Percentiles rank a stretch among this genome's conserved stretches.
phyloP scores from a whole-genome alignment of 2,888 invertebrate species.

The Sisyra nigra region DNA sequence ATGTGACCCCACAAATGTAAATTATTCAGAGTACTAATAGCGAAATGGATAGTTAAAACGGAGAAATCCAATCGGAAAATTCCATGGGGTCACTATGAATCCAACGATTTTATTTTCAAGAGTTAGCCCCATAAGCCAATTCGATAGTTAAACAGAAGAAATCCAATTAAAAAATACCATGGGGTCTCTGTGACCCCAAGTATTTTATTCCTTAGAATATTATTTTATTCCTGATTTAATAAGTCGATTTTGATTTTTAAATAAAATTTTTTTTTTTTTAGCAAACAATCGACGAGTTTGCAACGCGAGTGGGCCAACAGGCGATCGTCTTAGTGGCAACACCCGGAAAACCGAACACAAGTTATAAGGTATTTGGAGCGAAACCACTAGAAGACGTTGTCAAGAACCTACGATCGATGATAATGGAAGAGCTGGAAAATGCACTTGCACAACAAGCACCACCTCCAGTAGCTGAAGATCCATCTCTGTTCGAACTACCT shows the following conservation, averaged over 20 bases:
- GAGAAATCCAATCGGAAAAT: no score
- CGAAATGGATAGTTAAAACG: no score
- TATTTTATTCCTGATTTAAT: no score
- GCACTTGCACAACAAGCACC: constrained; percentile 88
- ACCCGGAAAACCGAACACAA: constrained; percentile 89
- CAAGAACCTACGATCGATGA: constrained; percentile 73
- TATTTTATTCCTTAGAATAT: no score
- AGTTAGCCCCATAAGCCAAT: no score
- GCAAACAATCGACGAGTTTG: constrained; percentile 95
- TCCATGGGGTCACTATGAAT: no score
- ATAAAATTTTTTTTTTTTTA: constrained; percentile 22
- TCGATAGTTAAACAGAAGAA: no score
- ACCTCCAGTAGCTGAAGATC: constrained; percentile 73
- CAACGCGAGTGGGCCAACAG: constrained; percentile 92
- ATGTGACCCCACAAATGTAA: no score
- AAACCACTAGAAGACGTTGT: constrained; percentile 95
- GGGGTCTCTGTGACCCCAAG: no score
- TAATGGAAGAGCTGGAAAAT: constrained; percentile 89
- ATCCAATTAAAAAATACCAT: no score
- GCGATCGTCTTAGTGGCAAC: constrained; percentile 92
- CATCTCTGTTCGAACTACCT: constrained; percentile 86
- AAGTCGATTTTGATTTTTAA: neutral
- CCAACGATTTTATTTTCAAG: no score
- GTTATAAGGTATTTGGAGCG: constrained; percentile 92
- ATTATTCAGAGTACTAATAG: no score